Conservation (phyloP, 2,797 vertebrate genomes). For the Phrynocephalus vlangalii region DNA sequence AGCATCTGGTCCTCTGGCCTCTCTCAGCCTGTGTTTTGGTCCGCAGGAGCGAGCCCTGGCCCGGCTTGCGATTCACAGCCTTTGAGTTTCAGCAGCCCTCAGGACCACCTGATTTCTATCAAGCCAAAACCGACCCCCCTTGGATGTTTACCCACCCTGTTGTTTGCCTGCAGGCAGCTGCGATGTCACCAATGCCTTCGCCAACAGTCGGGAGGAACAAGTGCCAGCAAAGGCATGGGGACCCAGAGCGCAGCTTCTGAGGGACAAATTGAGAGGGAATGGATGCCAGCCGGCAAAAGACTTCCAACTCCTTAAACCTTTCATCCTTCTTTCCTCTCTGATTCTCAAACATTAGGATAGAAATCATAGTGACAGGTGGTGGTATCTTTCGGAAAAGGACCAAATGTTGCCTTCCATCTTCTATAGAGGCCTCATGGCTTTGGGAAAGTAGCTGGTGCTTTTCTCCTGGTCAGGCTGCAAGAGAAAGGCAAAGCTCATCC, state of each 20-base stretch:
- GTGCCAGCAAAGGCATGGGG: no score
- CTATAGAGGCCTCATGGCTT: background rate
- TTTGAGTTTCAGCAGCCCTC: background rate
- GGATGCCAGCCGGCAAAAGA: background rate
- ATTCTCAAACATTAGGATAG: background rate
- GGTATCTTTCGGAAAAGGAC: no score
- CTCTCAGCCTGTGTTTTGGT: slow-evolving; percentile 33
- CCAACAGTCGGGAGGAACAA: background rate
- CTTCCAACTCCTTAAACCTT: background rate
- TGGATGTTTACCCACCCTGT: background rate
- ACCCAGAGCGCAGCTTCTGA: no score
- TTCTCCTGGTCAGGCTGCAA: background rate
- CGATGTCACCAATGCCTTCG: background rate
- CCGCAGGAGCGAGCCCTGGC: slow-evolving; percentile 16
- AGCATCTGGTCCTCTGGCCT: slow-evolving; percentile 59
- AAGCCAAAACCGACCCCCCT: background rate
- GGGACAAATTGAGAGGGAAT: background rate
- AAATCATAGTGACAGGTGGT: no score
- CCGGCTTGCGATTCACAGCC: slow-evolving; percentile 40
- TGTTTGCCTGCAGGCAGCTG: background rate
- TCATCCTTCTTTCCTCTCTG: background rate
- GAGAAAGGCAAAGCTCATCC: background rate
- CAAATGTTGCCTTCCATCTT: background rate
- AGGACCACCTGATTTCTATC: slow-evolving; percentile 3
- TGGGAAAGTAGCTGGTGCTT: no score